Base-by-base conservation (phyloP, 1,140 invertebrate genomes). In the Laupala kohalensis region DNA sequence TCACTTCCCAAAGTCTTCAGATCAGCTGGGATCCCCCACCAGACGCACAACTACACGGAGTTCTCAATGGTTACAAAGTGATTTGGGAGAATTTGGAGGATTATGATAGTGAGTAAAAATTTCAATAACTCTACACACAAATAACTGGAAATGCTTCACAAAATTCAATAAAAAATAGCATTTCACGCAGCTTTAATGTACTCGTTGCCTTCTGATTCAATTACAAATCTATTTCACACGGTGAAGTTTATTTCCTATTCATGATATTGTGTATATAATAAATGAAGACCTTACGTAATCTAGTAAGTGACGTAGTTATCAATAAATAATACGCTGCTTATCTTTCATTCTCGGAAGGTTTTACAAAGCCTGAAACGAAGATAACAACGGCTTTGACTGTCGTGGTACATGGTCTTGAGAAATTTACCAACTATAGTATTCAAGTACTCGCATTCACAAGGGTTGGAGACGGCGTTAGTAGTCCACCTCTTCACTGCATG, bases 1-100 rank as follows among this genome's bases (percentile, higher is more conserved):
- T 90, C 5, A 88, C 89, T 1, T 91, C 92, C 0, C 86, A 91
- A 74, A 92, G 88, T 23, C 80, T 94, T 19, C 88, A 91, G 81
- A 85, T 94, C 4, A 90, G 89, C 15, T 94, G 92, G 92, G 88
- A 92, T 67, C 89, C 90, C 23, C 92, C 92, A 0, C 87, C 88
- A 13, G 84, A 86, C 62, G 85, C 89, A 73, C 86, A 90, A 30
- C 87, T 87, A 53, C 91, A 94, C 77, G 93, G 93, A 13, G 83
- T 92, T 62, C 84, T 94, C 70, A 89, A 91, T 78, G 92, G 92
- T 13, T 95, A 93, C 79, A 93, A 93, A 80, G 82, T 91, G 2
- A 85, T 84, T 72, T 89, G 89, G 75, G 88, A 90, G 13, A 66
- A 27, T 23, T 4, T 66, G 64, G 64, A 66, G 13, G 23, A 66